Evolutionary conservation across 2,888 invertebrate genomes (phyloP).

Genomic region (Platycheirus rosarum): DNA sequence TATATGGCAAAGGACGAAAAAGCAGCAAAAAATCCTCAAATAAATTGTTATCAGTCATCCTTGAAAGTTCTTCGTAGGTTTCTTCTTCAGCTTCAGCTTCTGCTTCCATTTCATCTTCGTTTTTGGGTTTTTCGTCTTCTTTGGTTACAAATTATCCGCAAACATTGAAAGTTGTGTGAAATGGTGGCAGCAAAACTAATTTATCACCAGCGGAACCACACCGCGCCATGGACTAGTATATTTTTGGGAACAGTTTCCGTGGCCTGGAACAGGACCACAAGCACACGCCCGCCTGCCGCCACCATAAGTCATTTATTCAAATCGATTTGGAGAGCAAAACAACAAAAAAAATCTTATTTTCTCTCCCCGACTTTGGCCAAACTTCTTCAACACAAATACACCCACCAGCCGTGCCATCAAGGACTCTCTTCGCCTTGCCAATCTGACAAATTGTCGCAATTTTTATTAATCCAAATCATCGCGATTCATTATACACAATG

Average conservation of each 20-base stretch:
- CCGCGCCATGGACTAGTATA: constrained; percentile 15
- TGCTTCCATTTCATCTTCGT: constrained; percentile 8
- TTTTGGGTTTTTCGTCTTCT: constrained; percentile 46
- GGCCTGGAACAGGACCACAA: neutral
- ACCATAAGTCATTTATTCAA: constrained; percentile 73
- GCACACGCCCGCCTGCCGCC: constrained; percentile 23
- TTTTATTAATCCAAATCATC: constrained; percentile 77
- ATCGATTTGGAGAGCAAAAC: constrained; percentile 52
- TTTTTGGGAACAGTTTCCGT: constrained; percentile 45
- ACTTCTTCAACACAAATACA: constrained; percentile 48
- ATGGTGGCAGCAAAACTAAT: constrained; percentile 74
- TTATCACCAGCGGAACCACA: constrained; percentile 75
- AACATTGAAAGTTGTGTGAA: constrained; percentile 70
- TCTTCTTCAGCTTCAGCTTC: constrained; percentile 28
- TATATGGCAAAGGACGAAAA: constrained; percentile 15
- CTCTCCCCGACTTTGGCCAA: constrained; percentile 20
- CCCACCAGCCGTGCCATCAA: too few species aligned
- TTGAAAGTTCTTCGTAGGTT: constrained; percentile 71
- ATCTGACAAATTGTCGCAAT: constrained; percentile 77
- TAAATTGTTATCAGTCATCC: constrained; percentile 75
- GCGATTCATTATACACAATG: constrained; percentile 77
- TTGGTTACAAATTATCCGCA: constrained; percentile 71
- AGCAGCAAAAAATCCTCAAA: constrained; percentile 51
- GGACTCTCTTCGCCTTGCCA: constrained; percentile 16
- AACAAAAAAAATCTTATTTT: constrained; percentile 38